Conservation (phyloP, 1,140 invertebrate species). For the Trichoplusia ni region DNA sequence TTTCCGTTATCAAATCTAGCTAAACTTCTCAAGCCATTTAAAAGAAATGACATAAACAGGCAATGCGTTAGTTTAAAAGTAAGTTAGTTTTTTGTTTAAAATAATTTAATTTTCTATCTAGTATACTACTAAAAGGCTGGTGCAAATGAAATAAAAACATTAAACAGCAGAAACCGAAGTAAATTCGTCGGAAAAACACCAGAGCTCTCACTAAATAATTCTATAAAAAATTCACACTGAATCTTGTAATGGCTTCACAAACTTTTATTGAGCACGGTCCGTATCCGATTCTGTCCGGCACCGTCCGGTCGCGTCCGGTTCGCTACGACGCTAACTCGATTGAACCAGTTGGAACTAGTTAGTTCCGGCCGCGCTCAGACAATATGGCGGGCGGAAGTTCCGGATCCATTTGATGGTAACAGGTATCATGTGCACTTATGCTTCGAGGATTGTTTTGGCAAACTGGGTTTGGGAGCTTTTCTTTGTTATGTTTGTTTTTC, state of each 20-base stretch:
- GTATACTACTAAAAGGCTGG: too few species aligned
- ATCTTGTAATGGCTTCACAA: conserved; percentile 5
- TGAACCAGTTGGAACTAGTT: conserved; percentile 41
- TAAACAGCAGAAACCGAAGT: neutral
- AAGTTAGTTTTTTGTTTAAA: too few species aligned
- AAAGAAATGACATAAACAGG: too few species aligned
- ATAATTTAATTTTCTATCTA: too few species aligned
- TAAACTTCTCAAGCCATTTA: too few species aligned
- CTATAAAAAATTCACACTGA: conserved; percentile 17
- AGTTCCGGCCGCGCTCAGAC: conserved; percentile 25
- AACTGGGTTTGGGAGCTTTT: too few species aligned
- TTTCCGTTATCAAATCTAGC: too few species aligned
- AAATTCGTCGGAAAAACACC: conserved; percentile 1
- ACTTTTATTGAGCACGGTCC: conserved; percentile 11
- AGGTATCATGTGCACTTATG: neutral
- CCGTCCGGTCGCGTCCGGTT: conserved; percentile 21
- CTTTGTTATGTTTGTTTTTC: too few species aligned
- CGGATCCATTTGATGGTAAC: conserved; percentile 6
- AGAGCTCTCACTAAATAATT: conserved; percentile 3
- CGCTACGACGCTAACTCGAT: conserved; percentile 32
- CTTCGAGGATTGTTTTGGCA: too few species aligned
- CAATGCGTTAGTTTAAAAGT: too few species aligned
- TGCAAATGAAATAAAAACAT: neutral
- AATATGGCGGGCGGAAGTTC: conserved; percentile 9
- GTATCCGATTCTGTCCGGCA: neutral